Conservation (phyloP, 2,888 invertebrate genomes). For the Papilio gigon region DNA sequence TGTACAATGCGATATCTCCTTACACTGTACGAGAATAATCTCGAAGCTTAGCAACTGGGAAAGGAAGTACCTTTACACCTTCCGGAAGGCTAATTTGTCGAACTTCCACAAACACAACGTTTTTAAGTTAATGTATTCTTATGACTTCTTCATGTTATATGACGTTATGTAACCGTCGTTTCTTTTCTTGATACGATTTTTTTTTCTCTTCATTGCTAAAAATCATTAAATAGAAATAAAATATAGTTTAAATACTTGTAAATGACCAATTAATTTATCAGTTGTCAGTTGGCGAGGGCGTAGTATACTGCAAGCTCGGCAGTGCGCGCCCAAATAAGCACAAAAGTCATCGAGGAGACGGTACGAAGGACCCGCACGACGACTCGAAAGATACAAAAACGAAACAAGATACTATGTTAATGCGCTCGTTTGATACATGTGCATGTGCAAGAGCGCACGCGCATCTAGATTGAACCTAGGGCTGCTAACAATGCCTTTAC, state of each 20-base stretch:
- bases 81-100: background rate
- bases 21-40: conserved; percentile 25
- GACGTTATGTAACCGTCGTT: no score
- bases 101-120: background rate
- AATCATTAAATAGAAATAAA: conserved; percentile 6
- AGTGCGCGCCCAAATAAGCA: conserved; percentile 28
- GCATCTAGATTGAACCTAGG: conserved; percentile 60
- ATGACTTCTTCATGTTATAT: no score
- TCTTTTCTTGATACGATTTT: no score
- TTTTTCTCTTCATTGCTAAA: no score
- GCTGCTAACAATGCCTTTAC: conserved; percentile 25
- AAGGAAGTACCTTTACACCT: conserved; percentile 8
- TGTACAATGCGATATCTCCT: conserved; percentile 26
- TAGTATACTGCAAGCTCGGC: background rate
- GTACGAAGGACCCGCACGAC: conserved; percentile 54
- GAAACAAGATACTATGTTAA: conserved; percentile 57
- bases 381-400: conserved; percentile 52
- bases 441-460: conserved; percentile 50
- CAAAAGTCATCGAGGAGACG: conserved; percentile 42
- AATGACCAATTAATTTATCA: no score
- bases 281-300: background rate
- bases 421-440: conserved; percentile 63
- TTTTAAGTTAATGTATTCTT: no score
- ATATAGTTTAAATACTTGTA: conserved; percentile 6
- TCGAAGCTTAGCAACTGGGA: background rate